A percentile compares a stretch with the other conserved stretches of the same genome.
Evolutionary conservation across 2,797 vertebrate species (phyloP).

Genomic region (Halcyon smyrnensis): DNA sequence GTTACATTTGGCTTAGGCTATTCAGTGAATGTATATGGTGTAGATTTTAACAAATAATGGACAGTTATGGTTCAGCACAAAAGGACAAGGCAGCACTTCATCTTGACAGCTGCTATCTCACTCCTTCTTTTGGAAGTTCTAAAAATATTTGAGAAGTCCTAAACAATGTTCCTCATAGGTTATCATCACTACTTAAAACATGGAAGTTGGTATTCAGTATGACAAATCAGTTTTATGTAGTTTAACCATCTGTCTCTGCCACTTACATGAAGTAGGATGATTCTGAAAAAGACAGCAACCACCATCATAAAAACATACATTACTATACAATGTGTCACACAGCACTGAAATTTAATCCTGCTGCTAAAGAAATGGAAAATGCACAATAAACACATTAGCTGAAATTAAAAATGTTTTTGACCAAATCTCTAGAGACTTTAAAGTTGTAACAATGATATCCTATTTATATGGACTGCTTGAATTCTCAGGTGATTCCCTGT

Average conservation of each 20-base stretch:
- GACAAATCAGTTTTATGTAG: conserved; percentile 27
- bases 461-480: conserved; percentile 37
- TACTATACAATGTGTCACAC: background rate
- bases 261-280: background rate
- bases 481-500: conserved; percentile 64
- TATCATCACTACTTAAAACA: background rate
- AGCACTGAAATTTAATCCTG: conserved; percentile 31
- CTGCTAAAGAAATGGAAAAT: conserved; percentile 46
- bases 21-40: background rate
- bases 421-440: conserved; percentile 41
- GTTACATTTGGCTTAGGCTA: background rate
- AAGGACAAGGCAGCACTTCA: background rate
- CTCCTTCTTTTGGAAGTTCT: background rate
- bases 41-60: conserved; percentile 16
- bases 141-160: background rate
- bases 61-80: background rate
- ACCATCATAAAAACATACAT: conserved; percentile 17
- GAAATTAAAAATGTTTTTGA: conserved; percentile 66
- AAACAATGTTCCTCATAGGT: background rate
- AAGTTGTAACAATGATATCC: conserved; percentile 33
- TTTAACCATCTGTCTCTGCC: background rate
- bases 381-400: conserved; percentile 36
- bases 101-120: background rate
- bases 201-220: background rate
- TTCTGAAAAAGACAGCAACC: conserved; percentile 35